phyloP scores from a whole-genome alignment of 1,140 invertebrate genomes.

The Ptiloglossa arizonensis region DNA sequence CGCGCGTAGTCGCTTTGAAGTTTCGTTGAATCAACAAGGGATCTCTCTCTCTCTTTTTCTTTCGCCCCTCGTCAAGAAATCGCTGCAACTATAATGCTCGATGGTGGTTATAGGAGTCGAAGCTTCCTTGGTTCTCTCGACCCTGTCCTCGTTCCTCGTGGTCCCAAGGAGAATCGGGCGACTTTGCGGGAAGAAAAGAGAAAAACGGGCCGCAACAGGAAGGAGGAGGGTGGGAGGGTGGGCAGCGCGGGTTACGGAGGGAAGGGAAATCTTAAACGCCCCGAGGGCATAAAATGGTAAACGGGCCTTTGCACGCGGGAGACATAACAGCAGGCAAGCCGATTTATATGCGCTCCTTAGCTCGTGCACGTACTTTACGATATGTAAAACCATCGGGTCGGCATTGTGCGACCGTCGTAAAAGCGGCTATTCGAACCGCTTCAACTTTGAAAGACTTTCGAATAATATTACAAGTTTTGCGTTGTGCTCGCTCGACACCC shows the following conservation, averaged over 20 bases:
- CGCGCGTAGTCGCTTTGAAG: no score
- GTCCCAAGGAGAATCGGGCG: constrained; percentile 35
- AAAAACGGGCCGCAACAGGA: not conserved
- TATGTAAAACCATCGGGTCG: constrained; percentile 72
- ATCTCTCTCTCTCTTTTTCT: no score
- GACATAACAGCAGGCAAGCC: constrained; percentile 73
- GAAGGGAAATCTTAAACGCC: constrained; percentile 44
- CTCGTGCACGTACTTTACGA: constrained; percentile 71
- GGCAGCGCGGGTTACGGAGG: no score
- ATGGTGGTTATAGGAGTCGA: not conserved
- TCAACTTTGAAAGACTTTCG: constrained; percentile 69
- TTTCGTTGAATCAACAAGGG: no score
- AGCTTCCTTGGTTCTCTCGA: not conserved
- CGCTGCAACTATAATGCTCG: not conserved
- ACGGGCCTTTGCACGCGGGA: constrained; percentile 64
- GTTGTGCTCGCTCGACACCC: constrained; percentile 10
- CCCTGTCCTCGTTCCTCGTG: not conserved
- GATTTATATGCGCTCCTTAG: constrained; percentile 74
- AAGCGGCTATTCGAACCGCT: constrained; percentile 61
- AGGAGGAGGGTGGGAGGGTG: not conserved
- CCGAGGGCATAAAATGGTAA: constrained; percentile 71
- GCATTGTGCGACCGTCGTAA: constrained; percentile 71
- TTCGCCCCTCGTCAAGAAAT: not conserved
- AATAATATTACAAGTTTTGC: constrained; percentile 67
- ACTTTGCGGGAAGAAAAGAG: not conserved